Percentiles rank a stretch among this genome's conserved stretches.
Evolutionary conservation across 2,888 invertebrate genomes (phyloP).

Genomic region (Melinaea marsaeus): DNA sequence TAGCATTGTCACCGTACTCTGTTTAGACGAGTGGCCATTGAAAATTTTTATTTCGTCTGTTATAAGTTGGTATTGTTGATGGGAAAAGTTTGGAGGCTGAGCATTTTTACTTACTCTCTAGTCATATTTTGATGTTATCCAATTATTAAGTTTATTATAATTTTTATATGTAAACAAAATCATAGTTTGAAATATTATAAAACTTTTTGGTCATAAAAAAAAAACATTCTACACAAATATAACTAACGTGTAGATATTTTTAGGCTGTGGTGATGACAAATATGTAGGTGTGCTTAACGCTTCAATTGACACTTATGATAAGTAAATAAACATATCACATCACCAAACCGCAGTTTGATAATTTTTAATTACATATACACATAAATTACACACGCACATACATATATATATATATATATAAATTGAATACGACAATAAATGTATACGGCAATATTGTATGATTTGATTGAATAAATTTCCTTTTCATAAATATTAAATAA

Average conservation of each 20-base stretch:
- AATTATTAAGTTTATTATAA: not conserved
- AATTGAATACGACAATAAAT: too few relatives aligned
- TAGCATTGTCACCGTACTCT: not conserved
- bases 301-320: not conserved
- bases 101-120: not conserved
- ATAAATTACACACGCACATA: not conserved
- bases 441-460: too few relatives aligned
- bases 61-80: not conserved
- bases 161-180: not conserved
- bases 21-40: slow-evolving; percentile 1
- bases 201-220: too few relatives aligned
- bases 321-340: slow-evolving; percentile 6
- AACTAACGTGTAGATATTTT: too few relatives aligned
- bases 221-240: too few relatives aligned
- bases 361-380: not conserved
- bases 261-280: too few relatives aligned
- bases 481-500: too few relatives aligned
- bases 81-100: not conserved
- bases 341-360: not conserved
- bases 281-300: not conserved
- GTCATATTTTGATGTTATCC: not conserved
- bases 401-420: not conserved
- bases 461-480: too few relatives aligned
- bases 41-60: not conserved
- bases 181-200: too few relatives aligned